Evolutionary conservation across 2,797 vertebrate genomes (phyloP).

Genomic region (Amazona ochrocephala): DNA sequence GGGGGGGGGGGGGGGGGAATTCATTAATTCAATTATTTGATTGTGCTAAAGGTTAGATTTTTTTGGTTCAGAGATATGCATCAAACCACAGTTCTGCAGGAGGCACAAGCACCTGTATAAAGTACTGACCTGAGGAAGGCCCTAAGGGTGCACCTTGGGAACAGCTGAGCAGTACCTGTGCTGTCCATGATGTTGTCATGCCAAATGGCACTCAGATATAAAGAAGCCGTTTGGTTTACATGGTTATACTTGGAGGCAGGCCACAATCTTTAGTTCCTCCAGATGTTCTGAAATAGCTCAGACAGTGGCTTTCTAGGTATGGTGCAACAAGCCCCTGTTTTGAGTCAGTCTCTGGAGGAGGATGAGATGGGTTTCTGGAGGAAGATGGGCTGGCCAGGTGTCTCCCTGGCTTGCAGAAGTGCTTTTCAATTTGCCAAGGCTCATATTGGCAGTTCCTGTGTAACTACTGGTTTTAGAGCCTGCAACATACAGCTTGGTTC

Average conservation of each 20-base stretch:
- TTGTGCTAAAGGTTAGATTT: not conserved
- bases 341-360: not conserved
- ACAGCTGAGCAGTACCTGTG: not conserved
- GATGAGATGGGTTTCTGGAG: not conserved
- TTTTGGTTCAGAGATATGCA: not conserved
- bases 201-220: not conserved
- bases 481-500: not conserved
- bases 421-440: not conserved
- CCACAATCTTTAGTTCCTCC: not conserved
- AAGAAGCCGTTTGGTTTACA: not conserved
- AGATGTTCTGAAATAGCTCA: constrained; percentile 25
- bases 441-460: not conserved
- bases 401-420: not conserved
- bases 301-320: not conserved
- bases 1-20: too few relatives aligned
- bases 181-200: not conserved
- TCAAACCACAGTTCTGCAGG: not conserved
- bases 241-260: not conserved
- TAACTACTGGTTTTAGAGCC: not conserved
- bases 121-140: not conserved
- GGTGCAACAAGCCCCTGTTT: not conserved
- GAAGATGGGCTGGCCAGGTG: not conserved
- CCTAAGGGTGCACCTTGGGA: not conserved
- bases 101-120: not conserved
- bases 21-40: not conserved